Evolutionary conservation across 2,888 invertebrate species (phyloP), one percentile per base, ranked within the genome.

Genomic region (Agrochola lychnidis): DNA sequence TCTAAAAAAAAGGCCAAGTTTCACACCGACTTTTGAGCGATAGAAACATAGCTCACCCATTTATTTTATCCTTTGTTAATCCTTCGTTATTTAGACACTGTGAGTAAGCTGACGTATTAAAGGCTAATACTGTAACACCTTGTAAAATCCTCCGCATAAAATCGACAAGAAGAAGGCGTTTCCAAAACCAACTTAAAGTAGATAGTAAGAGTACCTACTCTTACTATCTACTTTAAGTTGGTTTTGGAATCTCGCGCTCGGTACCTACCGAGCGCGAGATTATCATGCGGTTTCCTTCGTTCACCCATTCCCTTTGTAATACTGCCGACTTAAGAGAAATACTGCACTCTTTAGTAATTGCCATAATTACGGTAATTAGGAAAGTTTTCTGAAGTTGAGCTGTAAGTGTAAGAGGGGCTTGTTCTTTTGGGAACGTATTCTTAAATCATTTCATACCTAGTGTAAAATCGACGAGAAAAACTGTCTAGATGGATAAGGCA

Each of bases 331-430:
- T 66, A 4, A 16, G 30, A 63, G 63, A 63, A 53, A 53, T 12
- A 53, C 22, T 56, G 45, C 48, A 67, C 51, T 56, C 6, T 22
- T 57, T 63, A 51, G 42, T 53, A 63, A 56, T 69, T 45, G 45
- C 45, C 59, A 40, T 48, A 63, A 79, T 73, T 73, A 80, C 5
- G 3, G n/a, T 61, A 69, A 81, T 69, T 66, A 66, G 16, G 10
- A 30, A 22, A 40, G 6, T 30, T 30, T 30, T 56, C 9, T 36
- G 12, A 36, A 14, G 30, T 30, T 62, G 42, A 2, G 12, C 7
- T 22, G 19, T 59, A 36, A 51, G 14, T 16, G 14, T 30, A 48
- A 66, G 63, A 4, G n/a, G n/a, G 22, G 6, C 10, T 6, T 36
- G 1, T 57, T 19, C 9, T 45, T 57, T 30, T 71, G 4, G 30